These are phyloP conservation scores for Porites evermanni DNA, from an alignment of 92 coral and sea anemone genomes.

Conservation along the genomic window DNA sequence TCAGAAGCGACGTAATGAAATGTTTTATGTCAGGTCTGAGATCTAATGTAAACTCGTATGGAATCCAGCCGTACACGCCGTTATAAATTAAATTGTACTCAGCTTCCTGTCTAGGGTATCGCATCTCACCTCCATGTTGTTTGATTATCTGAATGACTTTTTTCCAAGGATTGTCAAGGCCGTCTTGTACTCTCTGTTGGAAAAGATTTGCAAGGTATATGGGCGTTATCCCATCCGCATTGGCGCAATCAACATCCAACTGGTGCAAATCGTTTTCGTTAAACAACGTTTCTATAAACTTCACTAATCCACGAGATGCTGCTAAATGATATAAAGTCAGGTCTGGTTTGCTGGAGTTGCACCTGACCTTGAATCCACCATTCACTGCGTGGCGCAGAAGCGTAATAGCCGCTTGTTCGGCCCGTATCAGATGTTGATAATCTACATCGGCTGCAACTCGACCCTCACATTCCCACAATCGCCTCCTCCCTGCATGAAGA, in stretches of 20 bases:
- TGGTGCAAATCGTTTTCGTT: constrained; percentile 9
- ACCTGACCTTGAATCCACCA: constrained; percentile 4
- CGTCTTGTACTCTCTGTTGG: constrained; percentile 5
- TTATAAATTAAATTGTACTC: constrained; percentile 50
- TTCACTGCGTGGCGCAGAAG: constrained; percentile 39
- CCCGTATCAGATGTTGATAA: constrained; percentile 12
- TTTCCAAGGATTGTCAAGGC: constrained; percentile 40
- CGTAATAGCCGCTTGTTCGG: constrained; percentile 32
- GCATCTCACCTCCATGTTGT: constrained; percentile 50
- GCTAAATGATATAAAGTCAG: constrained; percentile 64
- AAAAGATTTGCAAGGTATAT: constrained; percentile 58
- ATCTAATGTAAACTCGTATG: constrained; percentile 1
- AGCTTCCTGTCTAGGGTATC: constrained; percentile 47
- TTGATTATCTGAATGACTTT: constrained; percentile 27
- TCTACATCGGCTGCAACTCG: neutral
- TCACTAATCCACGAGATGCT: constrained; percentile 64
- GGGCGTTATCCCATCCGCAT: constrained; percentile 64
- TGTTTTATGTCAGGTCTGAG: constrained; percentile 4
- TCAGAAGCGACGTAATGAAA: neutral
- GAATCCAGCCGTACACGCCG: constrained; percentile 18
- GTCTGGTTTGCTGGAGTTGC: constrained; percentile 26
- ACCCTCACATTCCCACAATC: too few relatives aligned
- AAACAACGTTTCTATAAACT: constrained; percentile 23
- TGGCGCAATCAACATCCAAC: constrained; percentile 58
- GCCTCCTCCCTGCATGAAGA: constrained; percentile 28